These are phyloP conservation scores for Emys orbicularis DNA, from an alignment of 2,797 vertebrate species.

Conservation along the genomic window DNA sequence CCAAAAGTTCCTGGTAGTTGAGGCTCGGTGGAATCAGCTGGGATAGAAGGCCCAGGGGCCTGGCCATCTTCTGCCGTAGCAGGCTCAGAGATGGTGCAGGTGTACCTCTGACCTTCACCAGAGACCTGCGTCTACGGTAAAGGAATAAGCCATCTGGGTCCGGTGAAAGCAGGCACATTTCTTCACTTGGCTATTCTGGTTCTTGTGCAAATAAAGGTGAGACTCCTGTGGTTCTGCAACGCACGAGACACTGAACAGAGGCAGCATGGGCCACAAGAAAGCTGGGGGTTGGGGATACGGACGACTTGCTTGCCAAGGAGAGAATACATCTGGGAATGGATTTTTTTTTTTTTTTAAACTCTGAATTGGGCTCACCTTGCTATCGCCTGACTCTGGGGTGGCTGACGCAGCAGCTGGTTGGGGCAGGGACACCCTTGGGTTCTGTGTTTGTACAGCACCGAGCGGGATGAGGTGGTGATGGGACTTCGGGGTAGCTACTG, in stretches of 20 bases:
- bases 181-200: neutral
- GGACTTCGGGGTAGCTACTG: neutral
- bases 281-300: neutral
- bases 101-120: too few relatives aligned
- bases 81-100: neutral
- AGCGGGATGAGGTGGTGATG: neutral
- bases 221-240: neutral
- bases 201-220: neutral
- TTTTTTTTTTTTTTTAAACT: neutral
- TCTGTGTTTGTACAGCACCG: neutral
- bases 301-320: neutral
- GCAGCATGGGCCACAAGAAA: neutral
- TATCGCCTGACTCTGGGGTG: neutral
- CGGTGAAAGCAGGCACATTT: neutral
- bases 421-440: neutral
- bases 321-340: neutral
- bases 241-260: neutral
- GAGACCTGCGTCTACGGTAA: neutral
- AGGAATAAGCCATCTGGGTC: neutral
- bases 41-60: neutral
- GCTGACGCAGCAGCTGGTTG: neutral
- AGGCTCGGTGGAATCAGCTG: neutral
- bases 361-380: neutral
- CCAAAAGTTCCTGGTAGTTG: neutral
- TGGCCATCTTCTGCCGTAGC: neutral